Percentiles rank a stretch among this genome's conserved stretches.
Conservation (phyloP, 2,113 vertebrate genomes). For the Channa maculata region DNA sequence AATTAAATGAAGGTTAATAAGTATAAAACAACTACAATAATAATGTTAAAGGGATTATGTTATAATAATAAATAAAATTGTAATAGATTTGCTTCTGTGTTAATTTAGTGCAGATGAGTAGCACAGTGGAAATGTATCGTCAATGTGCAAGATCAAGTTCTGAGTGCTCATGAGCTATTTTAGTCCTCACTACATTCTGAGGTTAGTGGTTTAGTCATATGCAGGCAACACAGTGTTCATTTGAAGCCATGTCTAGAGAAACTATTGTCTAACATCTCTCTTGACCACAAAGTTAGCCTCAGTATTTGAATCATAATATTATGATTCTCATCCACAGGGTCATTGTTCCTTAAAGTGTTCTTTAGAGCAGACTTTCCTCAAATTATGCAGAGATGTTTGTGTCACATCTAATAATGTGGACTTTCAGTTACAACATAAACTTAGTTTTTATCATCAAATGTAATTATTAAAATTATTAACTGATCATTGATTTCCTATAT, state of each 20-base stretch:
- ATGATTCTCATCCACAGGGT: no score
- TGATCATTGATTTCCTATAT: no score
- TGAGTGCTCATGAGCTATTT: slow-evolving; percentile 41
- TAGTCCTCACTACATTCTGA: slow-evolving; percentile 31
- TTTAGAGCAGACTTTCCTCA: neutral
- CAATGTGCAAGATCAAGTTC: neutral
- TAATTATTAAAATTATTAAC: no score
- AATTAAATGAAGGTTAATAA: no score
- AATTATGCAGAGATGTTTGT: neutral
- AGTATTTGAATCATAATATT: no score
- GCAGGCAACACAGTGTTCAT: slow-evolving; percentile 1
- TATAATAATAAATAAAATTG: slow-evolving; percentile 38
- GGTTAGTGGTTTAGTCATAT: slow-evolving; percentile 38
- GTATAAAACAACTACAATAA: neutral
- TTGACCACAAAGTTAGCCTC: neutral
- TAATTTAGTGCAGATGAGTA: neutral
- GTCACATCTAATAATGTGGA: neutral
- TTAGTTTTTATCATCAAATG: no score
- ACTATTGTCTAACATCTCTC: neutral
- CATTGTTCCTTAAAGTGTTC: neutral
- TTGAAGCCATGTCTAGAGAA: neutral
- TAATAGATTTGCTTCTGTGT: neutral
- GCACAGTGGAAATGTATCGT: slow-evolving; percentile 7
- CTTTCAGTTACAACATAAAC: no score
- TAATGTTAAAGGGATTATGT: slow-evolving; percentile 54